A percentile compares a stretch with the other conserved stretches of the same genome.
Conservation (phyloP, 1,140 invertebrate species). For the Macrotrachela quadricornifera region DNA sequence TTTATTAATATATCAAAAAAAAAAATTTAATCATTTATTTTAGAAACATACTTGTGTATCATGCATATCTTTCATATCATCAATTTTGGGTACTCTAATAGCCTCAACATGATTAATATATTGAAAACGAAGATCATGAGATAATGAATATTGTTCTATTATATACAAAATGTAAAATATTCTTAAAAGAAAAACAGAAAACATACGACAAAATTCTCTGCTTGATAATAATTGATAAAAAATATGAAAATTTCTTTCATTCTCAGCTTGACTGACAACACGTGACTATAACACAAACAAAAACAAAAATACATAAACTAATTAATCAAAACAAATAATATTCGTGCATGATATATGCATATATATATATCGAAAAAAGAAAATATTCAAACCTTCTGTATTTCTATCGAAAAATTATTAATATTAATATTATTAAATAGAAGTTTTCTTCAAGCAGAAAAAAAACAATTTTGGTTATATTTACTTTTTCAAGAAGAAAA, state of each 20-base stretch:
- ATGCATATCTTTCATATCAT: too few species aligned
- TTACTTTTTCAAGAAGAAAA: slow-evolving; percentile 49
- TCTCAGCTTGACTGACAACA: slow-evolving; percentile 41
- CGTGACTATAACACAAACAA: slow-evolving; percentile 31
- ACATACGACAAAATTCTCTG: not conserved
- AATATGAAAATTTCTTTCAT: slow-evolving; percentile 53
- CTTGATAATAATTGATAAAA: slow-evolving; percentile 52
- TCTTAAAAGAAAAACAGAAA: slow-evolving; percentile 1
- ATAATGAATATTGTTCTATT: too few species aligned
- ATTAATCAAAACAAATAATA: not conserved
- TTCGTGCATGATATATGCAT: too few species aligned
- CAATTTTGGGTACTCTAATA: too few species aligned
- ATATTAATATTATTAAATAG: slow-evolving; percentile 70
- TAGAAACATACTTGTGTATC: too few species aligned
- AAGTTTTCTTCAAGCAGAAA: slow-evolving; percentile 82
- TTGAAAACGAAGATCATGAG: too few species aligned
- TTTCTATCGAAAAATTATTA: too few species aligned
- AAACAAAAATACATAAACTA: not conserved
- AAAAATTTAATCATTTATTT: too few species aligned
- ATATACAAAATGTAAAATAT: slow-evolving; percentile 3
- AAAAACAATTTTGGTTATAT: not conserved
- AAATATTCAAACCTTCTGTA: too few species aligned
- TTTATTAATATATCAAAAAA: slow-evolving; percentile 12
- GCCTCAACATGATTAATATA: too few species aligned
- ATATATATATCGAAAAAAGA: too few species aligned